Conservation (phyloP, 2,113 vertebrate species). For the Xerus inauris region DNA sequence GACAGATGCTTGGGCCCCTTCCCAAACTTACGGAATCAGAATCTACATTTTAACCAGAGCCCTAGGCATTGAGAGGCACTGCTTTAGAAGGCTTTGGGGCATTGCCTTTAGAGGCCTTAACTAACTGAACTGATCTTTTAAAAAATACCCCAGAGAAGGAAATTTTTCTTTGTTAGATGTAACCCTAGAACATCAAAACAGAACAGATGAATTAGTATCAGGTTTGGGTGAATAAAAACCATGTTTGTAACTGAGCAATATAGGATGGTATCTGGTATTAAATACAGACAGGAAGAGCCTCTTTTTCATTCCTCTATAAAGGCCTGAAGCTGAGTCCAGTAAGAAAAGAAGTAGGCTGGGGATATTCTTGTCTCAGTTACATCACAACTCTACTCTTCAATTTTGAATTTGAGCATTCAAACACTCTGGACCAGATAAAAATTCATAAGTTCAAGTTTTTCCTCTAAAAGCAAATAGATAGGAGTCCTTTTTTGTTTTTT, state of each 20-base stretch:
- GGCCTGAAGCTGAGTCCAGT: not conserved
- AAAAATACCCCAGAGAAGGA: not conserved
- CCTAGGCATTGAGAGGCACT: not conserved
- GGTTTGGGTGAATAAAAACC: not conserved
- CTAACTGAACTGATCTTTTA: slow-evolving; percentile 6
- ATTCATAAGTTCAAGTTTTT: not conserved
- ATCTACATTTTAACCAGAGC: not conserved
- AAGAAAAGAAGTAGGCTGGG: not conserved
- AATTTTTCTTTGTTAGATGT: not conserved
- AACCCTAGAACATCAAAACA: not conserved
- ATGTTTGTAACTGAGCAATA: not conserved
- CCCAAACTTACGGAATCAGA: not conserved
- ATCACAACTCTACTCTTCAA: not conserved
- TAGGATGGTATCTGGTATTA: not conserved
- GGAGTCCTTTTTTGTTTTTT: not conserved
- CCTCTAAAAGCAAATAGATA: not conserved
- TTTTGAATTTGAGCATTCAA: slow-evolving; percentile 27
- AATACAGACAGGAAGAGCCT: not conserved
- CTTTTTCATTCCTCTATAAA: not conserved
- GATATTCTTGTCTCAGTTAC: not conserved
- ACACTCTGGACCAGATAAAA: not conserved
- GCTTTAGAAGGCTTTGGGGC: not conserved
- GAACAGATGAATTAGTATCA: not conserved
- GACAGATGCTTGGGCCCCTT: not conserved
- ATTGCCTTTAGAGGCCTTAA: not conserved